These are phyloP conservation scores for Camptogramma bilineatum DNA, from an alignment of 2,888 invertebrate species.

Conservation along the genomic window DNA sequence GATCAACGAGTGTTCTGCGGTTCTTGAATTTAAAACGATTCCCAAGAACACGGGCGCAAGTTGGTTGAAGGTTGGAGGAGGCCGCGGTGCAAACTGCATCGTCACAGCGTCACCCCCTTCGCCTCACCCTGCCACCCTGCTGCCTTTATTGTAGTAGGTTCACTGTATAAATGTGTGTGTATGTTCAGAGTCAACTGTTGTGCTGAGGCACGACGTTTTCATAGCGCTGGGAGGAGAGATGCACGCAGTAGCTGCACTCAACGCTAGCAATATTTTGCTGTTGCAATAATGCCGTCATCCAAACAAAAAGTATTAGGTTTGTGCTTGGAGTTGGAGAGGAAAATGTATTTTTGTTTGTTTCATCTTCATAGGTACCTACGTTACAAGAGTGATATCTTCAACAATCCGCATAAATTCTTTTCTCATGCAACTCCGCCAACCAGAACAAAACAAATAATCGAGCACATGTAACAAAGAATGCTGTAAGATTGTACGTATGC, in stretches of 20 bases:
- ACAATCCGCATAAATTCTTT: conserved; percentile 1
- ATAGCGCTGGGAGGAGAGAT: conserved; percentile 59
- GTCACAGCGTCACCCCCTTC: conserved; percentile 69
- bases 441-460: conserved; percentile 24
- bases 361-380: conserved; percentile 28
- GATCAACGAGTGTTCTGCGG: conserved; percentile 71
- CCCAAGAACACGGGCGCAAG: conserved; percentile 84
- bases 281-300: conserved; percentile 43
- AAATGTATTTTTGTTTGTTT: conserved; percentile 21
- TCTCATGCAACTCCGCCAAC: conserved; percentile 6
- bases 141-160: conserved; percentile 71
- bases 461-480: conserved; percentile 23
- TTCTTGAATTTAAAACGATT: conserved; percentile 85
- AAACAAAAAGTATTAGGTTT: conserved; percentile 32
- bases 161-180: conserved; percentile 66
- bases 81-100: conserved; percentile 84
- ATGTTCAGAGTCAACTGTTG: conserved; percentile 78
- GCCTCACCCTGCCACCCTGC: conserved; percentile 57
- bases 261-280: conserved; percentile 68
- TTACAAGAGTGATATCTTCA: conserved; percentile 12
- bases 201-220: conserved; percentile 75
- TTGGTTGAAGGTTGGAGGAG: conserved; percentile 83
- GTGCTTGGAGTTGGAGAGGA: conserved; percentile 20
- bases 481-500: conserved; percentile 5
- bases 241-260: conserved; percentile 65